These are phyloP conservation scores for Prunella strophiata DNA, from an alignment of 2,797 vertebrate genomes.

Conservation along the genomic window DNA sequence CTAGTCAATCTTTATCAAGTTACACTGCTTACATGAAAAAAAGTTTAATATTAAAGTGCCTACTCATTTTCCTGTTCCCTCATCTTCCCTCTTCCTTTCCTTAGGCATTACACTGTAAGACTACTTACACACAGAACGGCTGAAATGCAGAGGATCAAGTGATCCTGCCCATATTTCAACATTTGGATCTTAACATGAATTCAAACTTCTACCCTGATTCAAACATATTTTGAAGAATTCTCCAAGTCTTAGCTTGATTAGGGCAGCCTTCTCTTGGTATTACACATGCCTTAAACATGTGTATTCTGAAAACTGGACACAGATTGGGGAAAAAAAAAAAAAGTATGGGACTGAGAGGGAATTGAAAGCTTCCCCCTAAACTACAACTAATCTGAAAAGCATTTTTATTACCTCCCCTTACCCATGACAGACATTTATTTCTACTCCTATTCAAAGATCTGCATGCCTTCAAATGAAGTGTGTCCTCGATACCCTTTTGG, in stretches of 20 bases:
- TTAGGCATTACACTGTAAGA: neutral
- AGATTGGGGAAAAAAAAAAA: neutral
- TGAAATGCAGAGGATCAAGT: neutral
- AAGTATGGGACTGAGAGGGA: neutral
- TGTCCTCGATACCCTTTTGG: neutral
- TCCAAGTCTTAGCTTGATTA: neutral
- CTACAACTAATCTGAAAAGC: neutral
- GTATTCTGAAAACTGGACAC: no score
- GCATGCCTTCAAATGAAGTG: neutral
- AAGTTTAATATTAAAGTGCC: constrained; percentile 25
- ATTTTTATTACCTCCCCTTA: neutral
- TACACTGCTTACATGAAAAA: neutral
- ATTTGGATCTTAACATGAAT: neutral
- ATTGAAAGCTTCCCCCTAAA: neutral
- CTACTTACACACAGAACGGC: neutral
- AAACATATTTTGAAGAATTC: neutral
- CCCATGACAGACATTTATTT: neutral
- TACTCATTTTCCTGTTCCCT: neutral
- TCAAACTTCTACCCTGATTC: neutral
- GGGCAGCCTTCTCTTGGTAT: neutral
- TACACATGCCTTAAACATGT: neutral
- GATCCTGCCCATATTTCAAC: neutral
- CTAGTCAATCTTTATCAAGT: constrained; percentile 5
- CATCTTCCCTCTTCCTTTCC: neutral
- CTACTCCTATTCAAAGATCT: neutral